A percentile compares a stretch with the other conserved stretches of the same genome.
Evolutionary conservation across 2,113 vertebrate species (phyloP).

Genomic region (Rhinopomastus cyanomelas): DNA sequence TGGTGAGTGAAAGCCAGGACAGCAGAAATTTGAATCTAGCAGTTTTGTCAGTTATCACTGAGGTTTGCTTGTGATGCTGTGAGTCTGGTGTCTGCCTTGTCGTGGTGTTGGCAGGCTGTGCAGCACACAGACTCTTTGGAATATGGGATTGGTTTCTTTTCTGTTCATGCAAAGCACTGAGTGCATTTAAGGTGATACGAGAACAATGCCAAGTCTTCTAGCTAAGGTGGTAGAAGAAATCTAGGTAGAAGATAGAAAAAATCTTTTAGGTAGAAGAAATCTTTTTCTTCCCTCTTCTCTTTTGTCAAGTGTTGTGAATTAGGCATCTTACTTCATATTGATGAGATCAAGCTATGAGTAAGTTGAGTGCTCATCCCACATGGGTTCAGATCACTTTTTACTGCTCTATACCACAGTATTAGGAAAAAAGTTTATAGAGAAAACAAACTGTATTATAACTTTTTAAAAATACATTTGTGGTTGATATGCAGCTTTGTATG

Average conservation of each 20-base stretch:
- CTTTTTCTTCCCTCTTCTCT: not conserved
- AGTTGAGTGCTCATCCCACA: fast-evolving
- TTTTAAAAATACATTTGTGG: not conserved
- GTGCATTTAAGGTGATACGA: not conserved
- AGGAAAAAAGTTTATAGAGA: not conserved
- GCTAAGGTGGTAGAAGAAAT: not conserved
- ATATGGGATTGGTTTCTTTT: not conserved
- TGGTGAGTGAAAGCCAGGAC: not conserved
- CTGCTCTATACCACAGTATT: not conserved
- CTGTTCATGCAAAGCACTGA: not conserved
- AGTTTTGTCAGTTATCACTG: fast-evolving
- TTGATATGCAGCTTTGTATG: not conserved
- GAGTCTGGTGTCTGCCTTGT: fast-evolving
- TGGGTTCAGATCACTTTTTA: not conserved
- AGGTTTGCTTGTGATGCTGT: fast-evolving
- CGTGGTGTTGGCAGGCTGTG: not conserved
- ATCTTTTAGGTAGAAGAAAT: not conserved
- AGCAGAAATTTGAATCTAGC: not conserved
- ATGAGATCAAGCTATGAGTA: not conserved
- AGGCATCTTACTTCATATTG: not conserved
- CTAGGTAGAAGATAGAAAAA: no score
- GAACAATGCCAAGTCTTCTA: no score
- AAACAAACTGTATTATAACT: not conserved
- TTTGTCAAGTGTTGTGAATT: not conserved
- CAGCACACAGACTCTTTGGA: not conserved